Evolutionary conservation across 1,140 invertebrate genomes (phyloP).

Genomic region (Listronotus oregonensis): DNA sequence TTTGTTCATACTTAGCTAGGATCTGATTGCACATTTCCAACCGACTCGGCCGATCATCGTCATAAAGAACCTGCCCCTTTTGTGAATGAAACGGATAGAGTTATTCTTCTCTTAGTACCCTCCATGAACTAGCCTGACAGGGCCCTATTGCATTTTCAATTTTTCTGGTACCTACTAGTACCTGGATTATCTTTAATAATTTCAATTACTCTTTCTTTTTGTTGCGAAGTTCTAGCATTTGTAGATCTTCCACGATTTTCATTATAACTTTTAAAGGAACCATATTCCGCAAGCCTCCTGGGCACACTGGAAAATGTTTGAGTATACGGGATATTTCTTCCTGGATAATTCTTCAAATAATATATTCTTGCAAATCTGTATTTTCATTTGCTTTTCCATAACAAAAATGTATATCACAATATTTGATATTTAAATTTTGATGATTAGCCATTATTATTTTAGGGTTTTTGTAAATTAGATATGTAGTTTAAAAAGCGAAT

Average conservation of each 20-base stretch:
- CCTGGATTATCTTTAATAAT: background rate
- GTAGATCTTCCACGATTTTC: background rate
- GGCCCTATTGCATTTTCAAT: too few relatives aligned
- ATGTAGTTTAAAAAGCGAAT: too few relatives aligned
- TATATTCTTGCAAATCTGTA: too few relatives aligned
- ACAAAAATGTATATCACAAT: too few relatives aligned
- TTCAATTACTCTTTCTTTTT: background rate
- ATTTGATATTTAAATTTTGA: too few relatives aligned
- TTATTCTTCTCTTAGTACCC: constrained; percentile 11
- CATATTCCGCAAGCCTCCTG: background rate
- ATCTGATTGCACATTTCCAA: constrained; percentile 6
- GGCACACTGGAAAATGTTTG: background rate
- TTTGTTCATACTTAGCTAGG: constrained; percentile 6
- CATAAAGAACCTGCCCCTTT: constrained; percentile 28
- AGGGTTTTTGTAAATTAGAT: too few relatives aligned
- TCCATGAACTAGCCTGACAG: constrained; percentile 3
- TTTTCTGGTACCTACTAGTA: background rate
- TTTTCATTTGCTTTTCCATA: too few relatives aligned
- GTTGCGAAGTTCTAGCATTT: background rate
- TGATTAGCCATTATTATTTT: too few relatives aligned
- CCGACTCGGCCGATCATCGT: constrained; percentile 44
- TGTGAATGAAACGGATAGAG: constrained; percentile 25
- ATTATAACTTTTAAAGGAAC: background rate
- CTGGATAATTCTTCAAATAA: background rate
- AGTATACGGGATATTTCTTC: background rate